Evolutionary conservation across 2,797 vertebrate genomes (phyloP).

Genomic region (Sebastes steindachneri): DNA sequence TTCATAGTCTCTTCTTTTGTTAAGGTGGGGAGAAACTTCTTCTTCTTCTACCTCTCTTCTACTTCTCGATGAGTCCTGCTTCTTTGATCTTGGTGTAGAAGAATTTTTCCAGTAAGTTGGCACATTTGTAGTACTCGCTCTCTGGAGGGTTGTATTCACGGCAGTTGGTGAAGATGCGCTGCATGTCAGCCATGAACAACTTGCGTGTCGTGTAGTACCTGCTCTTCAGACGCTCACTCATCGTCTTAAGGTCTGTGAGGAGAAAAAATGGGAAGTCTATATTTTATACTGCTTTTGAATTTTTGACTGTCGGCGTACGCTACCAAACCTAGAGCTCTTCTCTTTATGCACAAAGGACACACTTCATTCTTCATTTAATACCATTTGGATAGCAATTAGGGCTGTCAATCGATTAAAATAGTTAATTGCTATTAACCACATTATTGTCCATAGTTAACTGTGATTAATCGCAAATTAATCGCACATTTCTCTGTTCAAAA

Average conservation of each 20-base stretch:
- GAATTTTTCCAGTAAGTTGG: constrained; percentile 98
- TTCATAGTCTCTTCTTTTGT: not conserved
- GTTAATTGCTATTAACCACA: too few relatives aligned
- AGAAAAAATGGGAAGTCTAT: not conserved
- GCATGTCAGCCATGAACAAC: constrained; percentile 99
- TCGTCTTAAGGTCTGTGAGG: constrained; percentile 95
- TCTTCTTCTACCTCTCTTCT: constrained; percentile 19
- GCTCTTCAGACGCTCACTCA: constrained; percentile 98
- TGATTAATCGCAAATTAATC: too few relatives aligned
- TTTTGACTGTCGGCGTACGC: not conserved
- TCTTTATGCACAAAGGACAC: not conserved
- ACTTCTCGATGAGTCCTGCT: constrained; percentile 96
- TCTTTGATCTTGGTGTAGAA: constrained; percentile 99
- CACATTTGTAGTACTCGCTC: constrained; percentile 99
- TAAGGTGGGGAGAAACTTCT: not conserved
- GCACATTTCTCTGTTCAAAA: too few relatives aligned
- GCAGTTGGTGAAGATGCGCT: constrained; percentile 98
- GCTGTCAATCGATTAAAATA: too few relatives aligned
- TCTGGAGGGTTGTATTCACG: constrained; percentile 98
- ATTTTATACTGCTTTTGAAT: not conserved
- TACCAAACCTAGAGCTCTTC: not conserved
- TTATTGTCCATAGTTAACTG: too few relatives aligned
- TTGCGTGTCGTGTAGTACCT: constrained; percentile 98
- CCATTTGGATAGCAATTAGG: not conserved
- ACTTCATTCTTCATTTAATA: not conserved